These are phyloP conservation scores for Pentamera pediparva DNA, from an alignment of 53 echinoderm and acorn worm genomes.

Conservation along the genomic window DNA sequence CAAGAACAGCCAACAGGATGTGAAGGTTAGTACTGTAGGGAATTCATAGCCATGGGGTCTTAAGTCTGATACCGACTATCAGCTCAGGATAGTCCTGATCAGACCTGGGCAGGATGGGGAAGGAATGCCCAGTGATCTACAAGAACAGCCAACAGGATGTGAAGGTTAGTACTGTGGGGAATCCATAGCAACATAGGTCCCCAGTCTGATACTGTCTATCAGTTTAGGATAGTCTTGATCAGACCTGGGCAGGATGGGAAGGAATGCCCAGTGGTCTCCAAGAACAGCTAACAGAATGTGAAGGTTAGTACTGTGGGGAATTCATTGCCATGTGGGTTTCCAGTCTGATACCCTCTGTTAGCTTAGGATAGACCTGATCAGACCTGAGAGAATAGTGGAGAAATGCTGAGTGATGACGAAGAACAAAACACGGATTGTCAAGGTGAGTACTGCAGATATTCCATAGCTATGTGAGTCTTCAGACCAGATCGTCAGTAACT, in stretches of 20 bases:
- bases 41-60: too few relatives aligned
- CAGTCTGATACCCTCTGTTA: not conserved
- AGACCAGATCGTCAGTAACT: too few relatives aligned
- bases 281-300: not conserved
- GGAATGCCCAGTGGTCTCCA: not conserved
- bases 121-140: not conserved
- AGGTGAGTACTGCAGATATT: too few relatives aligned
- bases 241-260: not conserved
- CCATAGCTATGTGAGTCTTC: too few relatives aligned
- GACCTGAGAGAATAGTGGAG: not conserved
- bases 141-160: not conserved
- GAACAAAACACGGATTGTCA: not conserved
- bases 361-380: not conserved
- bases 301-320: too few relatives aligned
- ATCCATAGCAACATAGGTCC: too few relatives aligned
- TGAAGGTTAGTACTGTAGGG: not conserved
- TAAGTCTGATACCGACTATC: not conserved
- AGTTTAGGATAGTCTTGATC: not conserved
- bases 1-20: not conserved
- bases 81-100: not conserved
- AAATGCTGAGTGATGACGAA: not conserved
- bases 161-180: too few relatives aligned
- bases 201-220: not conserved
- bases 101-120: not conserved
- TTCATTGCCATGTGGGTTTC: too few relatives aligned